A percentile compares a stretch with the other conserved stretches of the same genome.
Conservation (phyloP, 2,888 invertebrate genomes). For the Luperina testacea region DNA sequence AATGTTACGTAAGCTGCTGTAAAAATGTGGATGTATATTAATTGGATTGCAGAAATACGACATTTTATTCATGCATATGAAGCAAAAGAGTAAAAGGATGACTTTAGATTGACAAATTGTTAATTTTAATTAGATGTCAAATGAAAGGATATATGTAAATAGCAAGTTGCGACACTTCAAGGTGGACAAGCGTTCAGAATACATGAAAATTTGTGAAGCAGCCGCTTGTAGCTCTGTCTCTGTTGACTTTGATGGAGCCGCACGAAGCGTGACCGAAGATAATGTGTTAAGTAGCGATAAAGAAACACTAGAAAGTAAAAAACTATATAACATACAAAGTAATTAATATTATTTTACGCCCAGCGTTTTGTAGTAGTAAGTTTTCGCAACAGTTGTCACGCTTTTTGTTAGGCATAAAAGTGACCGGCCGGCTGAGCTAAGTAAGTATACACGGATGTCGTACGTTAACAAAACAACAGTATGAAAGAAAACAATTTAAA, state of each 20-base stretch:
- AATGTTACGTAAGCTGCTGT: constrained; percentile 35
- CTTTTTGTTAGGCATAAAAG: constrained; percentile 46
- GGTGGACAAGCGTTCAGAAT: constrained; percentile 69
- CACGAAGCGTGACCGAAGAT: constrained; percentile 80
- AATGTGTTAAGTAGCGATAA: constrained; percentile 77
- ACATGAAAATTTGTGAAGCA: constrained; percentile 71
- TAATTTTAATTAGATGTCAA: constrained; percentile 58
- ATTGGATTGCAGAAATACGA: constrained; percentile 5
- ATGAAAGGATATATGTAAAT: constrained; percentile 69
- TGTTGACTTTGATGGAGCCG: constrained; percentile 75
- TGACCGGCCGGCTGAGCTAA: constrained; percentile 70
- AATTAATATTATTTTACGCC: constrained; percentile 44
- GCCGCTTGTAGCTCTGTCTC: constrained; percentile 71
- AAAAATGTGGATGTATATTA: constrained; percentile 21
- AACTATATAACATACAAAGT: constrained; percentile 51
- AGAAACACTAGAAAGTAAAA: constrained; percentile 77
- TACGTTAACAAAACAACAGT: constrained; percentile 61
- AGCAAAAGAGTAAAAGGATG: constrained; percentile 6
- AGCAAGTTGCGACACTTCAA: constrained; percentile 67
- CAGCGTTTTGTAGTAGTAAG: constrained; percentile 46
- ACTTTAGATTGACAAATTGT: constrained; percentile 18
- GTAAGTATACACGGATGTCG: constrained; percentile 65
- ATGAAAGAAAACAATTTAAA: constrained; percentile 61
- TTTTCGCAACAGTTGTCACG: constrained; percentile 65
- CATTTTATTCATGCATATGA: constrained; percentile 11